phyloP scores from a whole-genome alignment of 2,113 vertebrate species.

The Archocentrus centrarchus region DNA sequence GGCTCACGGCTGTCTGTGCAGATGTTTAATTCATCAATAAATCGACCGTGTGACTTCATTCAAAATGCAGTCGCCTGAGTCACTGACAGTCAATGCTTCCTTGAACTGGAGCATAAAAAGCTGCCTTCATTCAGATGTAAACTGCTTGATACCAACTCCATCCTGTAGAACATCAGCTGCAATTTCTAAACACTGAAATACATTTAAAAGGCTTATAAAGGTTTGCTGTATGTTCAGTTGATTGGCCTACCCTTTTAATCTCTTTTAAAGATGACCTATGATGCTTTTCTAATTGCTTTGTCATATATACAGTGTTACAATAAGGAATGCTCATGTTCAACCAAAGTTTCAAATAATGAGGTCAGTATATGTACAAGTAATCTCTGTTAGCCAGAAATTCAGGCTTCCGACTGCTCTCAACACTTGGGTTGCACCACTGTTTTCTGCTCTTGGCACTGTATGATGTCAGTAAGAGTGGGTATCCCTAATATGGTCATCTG shows the following conservation, averaged over 20 bases:
- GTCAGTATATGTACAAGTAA: neutral
- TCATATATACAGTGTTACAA: neutral
- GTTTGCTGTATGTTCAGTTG: neutral
- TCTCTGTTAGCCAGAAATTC: no score
- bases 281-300: neutral
- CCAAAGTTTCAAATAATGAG: neutral
- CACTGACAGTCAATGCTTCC: neutral
- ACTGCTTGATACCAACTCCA: neutral
- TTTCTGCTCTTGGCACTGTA: neutral
- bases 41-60: neutral
- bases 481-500: neutral
- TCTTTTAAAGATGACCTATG: neutral
- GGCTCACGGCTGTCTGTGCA: neutral
- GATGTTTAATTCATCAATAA: neutral
- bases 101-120: neutral
- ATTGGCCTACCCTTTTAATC: neutral
- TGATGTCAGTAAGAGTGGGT: neutral
- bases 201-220: neutral
- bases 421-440: neutral
- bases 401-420: neutral
- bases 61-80: constrained; percentile 5
- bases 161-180: neutral
- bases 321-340: neutral
- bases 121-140: constrained; percentile 14
- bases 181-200: neutral